Percentiles rank a stretch among this genome's conserved stretches.
Evolutionary conservation across 2,888 invertebrate genomes (phyloP).

Genomic region (Gasteruption jaculator): DNA sequence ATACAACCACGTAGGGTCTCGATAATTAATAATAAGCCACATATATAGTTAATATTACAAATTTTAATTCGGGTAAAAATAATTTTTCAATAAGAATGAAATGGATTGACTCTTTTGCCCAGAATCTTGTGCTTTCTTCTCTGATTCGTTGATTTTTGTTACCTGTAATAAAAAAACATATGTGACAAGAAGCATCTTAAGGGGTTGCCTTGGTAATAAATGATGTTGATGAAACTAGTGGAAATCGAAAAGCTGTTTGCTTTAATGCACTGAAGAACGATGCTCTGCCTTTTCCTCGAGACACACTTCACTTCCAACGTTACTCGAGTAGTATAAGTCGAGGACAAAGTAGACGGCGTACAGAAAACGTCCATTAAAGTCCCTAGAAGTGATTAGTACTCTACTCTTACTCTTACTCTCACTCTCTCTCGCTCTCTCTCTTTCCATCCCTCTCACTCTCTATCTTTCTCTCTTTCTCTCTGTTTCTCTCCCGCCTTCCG

Average conservation of each 20-base stretch:
- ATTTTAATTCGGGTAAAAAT: too few species aligned
- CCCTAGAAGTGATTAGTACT: slow-evolving; percentile 52
- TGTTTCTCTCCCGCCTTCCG: slow-evolving; percentile 18
- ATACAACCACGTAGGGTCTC: too few species aligned
- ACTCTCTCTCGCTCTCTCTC: slow-evolving; percentile 12
- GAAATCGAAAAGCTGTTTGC: slow-evolving; percentile 36
- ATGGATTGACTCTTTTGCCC: too few species aligned
- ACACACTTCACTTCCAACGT: slow-evolving; percentile 38
- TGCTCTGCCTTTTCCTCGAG: slow-evolving; percentile 45
- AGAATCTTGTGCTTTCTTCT: too few species aligned
- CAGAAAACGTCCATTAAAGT: slow-evolving; percentile 53
- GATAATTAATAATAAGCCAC: too few species aligned
- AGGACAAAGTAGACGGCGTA: slow-evolving; percentile 51
- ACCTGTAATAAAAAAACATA: too few species aligned
- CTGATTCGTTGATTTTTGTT: too few species aligned
- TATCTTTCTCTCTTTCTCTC: slow-evolving; percentile 22
- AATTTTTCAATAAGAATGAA: too few species aligned
- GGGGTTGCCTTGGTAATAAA: too few species aligned
- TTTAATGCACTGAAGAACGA: slow-evolving; percentile 48
- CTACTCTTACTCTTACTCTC: slow-evolving; percentile 25
- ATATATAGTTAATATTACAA: too few species aligned
- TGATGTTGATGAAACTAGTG: too few species aligned
- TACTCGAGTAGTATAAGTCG: slow-evolving; percentile 45
- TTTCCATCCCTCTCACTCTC: slow-evolving; percentile 25
- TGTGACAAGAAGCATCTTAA: too few species aligned